These are phyloP conservation scores for Turdus rufiventris DNA, from an alignment of 2,113 vertebrate genomes.

Conservation along the genomic window DNA sequence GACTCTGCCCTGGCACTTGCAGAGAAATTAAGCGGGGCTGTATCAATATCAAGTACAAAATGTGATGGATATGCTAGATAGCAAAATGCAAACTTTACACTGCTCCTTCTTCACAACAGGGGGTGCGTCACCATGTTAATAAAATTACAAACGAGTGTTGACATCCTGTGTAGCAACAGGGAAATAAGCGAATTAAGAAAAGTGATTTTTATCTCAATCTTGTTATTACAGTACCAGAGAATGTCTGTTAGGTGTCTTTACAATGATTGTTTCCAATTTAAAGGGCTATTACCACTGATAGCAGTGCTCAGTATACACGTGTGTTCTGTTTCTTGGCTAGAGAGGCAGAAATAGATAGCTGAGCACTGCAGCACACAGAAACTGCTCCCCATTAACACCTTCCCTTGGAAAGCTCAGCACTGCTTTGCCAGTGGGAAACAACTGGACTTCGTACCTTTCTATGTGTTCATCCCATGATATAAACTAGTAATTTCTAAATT, in stretches of 20 bases:
- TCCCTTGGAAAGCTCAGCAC: neutral
- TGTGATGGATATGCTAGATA: neutral
- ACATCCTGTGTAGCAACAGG: neutral
- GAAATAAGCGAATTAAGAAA: conserved; percentile 15
- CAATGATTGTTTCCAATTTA: neutral
- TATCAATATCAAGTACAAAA: neutral
- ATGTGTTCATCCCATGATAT: neutral
- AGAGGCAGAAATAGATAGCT: neutral
- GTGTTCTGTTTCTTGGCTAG: neutral
- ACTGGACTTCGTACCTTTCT: neutral
- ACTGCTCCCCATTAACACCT: neutral
- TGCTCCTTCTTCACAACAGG: neutral
- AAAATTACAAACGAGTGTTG: conserved; percentile 3
- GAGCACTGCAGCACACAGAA: neutral
- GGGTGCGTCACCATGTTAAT: neutral
- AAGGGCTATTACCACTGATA: neutral
- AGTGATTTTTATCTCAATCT: conserved; percentile 16
- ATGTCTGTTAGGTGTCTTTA: neutral
- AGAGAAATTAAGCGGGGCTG: neutral
- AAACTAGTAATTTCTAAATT: neutral
- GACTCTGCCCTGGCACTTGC: neutral
- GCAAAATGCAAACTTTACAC: neutral
- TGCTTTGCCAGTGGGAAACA: neutral
- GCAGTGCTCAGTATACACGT: neutral
- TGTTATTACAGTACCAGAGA: neutral